Conservation (phyloP, 1,140 invertebrate genomes). For the Matsumurasca onukii region DNA sequence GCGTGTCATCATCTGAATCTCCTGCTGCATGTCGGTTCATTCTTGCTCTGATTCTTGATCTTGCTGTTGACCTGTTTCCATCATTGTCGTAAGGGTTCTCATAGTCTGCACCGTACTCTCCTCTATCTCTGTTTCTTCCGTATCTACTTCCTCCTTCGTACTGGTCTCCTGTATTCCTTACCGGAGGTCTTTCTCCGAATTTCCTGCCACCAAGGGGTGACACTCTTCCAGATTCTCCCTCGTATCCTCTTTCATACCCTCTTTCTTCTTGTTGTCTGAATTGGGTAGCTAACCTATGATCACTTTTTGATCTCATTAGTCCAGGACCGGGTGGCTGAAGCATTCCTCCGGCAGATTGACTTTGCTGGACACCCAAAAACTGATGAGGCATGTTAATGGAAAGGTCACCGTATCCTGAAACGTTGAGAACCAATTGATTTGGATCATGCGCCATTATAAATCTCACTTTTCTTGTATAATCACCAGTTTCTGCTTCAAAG, state of each 20-base stretch:
- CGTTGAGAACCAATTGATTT: conserved; percentile 81
- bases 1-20: conserved; percentile 65
- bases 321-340: conserved; percentile 66
- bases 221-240: conserved; percentile 53
- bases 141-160: conserved; percentile 34
- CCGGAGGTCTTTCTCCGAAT: conserved; percentile 62
- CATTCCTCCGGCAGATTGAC: conserved; percentile 51
- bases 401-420: conserved; percentile 80
- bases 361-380: conserved; percentile 46
- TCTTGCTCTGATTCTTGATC: conserved; percentile 69
- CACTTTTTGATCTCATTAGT: conserved; percentile 90
- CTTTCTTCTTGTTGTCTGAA: conserved; percentile 82
- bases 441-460: conserved; percentile 87
- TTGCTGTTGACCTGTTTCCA: conserved; percentile 51
- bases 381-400: conserved; percentile 67
- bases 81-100: conserved; percentile 59
- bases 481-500: conserved; percentile 88
- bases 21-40: conserved; percentile 60
- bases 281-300: conserved; percentile 86
- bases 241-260: conserved; percentile 48
- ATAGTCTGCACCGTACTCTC: conserved; percentile 27
- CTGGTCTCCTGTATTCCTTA: conserved; percentile 31
- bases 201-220: conserved; percentile 67
- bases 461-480: conserved; percentile 78
- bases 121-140: conserved; percentile 16